Evolutionary conservation across 2,113 vertebrate species (phyloP), one percentile per base, ranked within the genome.

Genomic region (Eonycteris spelaea): DNA sequence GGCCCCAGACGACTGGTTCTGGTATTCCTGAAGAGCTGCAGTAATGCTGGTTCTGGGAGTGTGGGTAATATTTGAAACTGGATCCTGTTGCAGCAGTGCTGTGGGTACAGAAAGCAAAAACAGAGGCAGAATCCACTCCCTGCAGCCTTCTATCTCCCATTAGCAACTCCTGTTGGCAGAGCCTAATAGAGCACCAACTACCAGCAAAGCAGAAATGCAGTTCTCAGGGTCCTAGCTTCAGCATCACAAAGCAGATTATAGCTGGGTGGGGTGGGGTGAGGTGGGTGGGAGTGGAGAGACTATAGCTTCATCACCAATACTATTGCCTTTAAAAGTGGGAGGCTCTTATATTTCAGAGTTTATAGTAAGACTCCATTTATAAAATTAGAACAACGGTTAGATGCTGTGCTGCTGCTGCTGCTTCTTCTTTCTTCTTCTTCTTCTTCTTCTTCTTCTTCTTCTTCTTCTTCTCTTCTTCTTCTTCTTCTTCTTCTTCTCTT

Each of bases 271-370:
- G 3, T n/a, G 78, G 38, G 30, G 22, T 35, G 26, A 33, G 5
- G 40, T 43, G 43, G 43, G 3, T n/a, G 78, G 61, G 59, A 88
- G 13, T 18, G 43, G 33, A 79, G 80, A 73, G 13, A 74, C 30
- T 61, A 53, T 33, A 48, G 74, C 30, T 57, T 75, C 74, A 70
- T 80, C 68, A 70, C 12, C 75, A 83, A 53, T 35, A 40, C 5
- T 45, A 33, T 10, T 70, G 28, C 38, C 65, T 94, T 92, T 92
- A 70, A 85, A 65, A 94, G 28, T 33, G 71, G 33, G 30, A 68
- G 79, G 30, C 9, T 59, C 30, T 71, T 85, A 70, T n/a, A 45
- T 88, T 90, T 90, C 79, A 63, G 90, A 43, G 65, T 84, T 92
- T 38, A 80, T 33, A 57, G 30, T 63, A 55, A 67, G n/a, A 84